Percentiles rank a stretch among this genome's conserved stretches.
Evolutionary conservation across 1,140 invertebrate species (phyloP).

Genomic region (Cecropterus lyciades): DNA sequence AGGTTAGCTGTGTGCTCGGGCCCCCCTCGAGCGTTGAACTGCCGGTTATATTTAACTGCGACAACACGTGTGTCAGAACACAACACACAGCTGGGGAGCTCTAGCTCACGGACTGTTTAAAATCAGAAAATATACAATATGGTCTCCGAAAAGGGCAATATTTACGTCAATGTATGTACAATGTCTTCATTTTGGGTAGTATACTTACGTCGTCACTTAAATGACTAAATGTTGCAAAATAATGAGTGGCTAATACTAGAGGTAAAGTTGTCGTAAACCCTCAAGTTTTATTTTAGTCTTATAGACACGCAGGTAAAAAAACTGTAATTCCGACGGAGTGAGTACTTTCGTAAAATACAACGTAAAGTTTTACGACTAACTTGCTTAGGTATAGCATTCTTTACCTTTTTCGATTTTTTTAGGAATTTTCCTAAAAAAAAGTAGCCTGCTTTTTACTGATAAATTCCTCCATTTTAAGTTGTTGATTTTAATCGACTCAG

Average conservation of each 20-base stretch:
- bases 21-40: slow-evolving; percentile 77
- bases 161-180: neutral
- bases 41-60: slow-evolving; percentile 79
- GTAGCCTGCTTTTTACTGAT: too few relatives aligned
- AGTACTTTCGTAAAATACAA: neutral
- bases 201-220: neutral
- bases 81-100: slow-evolving; percentile 48
- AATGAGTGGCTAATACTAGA: neutral
- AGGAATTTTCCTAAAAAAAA: too few relatives aligned
- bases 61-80: slow-evolving; percentile 72
- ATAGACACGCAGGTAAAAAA: neutral
- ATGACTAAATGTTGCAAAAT: neutral
- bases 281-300: neutral
- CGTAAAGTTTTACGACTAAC: neutral
- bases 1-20: slow-evolving; percentile 68
- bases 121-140: slow-evolving; percentile 23
- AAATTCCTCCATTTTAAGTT: too few relatives aligned
- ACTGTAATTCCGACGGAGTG: neutral
- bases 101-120: slow-evolving; percentile 19
- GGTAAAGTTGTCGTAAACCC: too few relatives aligned
- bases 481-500: too few relatives aligned
- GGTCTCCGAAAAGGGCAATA: neutral
- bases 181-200: neutral
- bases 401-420: too few relatives aligned
- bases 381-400: too few relatives aligned